Conservation (phyloP, 2,113 vertebrate genomes). For the Morone chrysops region DNA sequence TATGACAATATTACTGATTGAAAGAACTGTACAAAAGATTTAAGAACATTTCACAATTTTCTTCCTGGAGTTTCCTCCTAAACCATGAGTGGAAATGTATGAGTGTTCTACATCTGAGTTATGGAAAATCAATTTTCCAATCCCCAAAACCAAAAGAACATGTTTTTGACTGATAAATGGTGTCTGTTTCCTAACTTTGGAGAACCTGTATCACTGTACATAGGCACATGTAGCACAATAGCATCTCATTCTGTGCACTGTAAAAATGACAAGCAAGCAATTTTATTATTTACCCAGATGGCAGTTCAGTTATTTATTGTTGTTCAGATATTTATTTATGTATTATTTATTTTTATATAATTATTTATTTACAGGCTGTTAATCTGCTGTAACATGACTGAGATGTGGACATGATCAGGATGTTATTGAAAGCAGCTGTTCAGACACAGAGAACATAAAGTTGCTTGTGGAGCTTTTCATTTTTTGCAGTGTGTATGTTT, state of each 20-base stretch:
- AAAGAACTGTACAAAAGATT: background rate
- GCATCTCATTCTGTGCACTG: background rate
- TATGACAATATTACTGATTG: no score
- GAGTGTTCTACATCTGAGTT: no score
- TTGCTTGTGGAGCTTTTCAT: conserved; percentile 14
- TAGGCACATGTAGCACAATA: conserved; percentile 14
- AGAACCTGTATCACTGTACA: conserved; percentile 9
- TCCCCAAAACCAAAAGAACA: background rate
- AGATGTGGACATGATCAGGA: background rate
- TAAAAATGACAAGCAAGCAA: conserved; percentile 13
- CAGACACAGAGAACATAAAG: background rate
- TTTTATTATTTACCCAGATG: background rate
- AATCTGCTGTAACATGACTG: background rate
- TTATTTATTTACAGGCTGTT: conserved; percentile 29
- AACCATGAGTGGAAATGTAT: background rate
- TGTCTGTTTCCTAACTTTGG: background rate
- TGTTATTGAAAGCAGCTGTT: conserved; percentile 5
- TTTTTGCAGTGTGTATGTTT: conserved; percentile 45
- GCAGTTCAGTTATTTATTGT: background rate
- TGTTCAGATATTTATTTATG: conserved; percentile 3
- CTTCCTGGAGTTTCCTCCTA: background rate
- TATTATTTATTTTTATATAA: conserved; percentile 18
- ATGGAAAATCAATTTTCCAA: background rate
- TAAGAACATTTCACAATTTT: background rate
- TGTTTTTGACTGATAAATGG: background rate